phyloP scores from a whole-genome alignment of 2,797 vertebrate species.

The Oreortyx pictus region DNA sequence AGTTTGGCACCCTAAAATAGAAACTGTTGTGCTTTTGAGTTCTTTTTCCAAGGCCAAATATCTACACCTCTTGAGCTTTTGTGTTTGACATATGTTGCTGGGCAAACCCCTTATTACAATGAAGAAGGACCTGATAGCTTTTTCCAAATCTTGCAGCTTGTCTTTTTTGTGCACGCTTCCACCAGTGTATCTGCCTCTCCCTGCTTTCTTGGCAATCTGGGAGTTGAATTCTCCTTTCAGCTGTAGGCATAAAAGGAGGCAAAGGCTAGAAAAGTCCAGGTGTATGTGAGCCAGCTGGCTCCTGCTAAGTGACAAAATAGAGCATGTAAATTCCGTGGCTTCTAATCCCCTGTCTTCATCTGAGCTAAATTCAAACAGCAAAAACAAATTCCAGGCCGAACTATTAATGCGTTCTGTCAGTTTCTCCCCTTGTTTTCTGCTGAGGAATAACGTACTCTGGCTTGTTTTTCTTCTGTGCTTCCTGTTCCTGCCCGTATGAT shows the following conservation, averaged over 20 bases:
- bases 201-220: neutral
- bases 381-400: slow-evolving; percentile 46
- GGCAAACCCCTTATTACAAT: neutral
- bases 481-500: slow-evolving; percentile 60
- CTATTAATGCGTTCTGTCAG: slow-evolving; percentile 58
- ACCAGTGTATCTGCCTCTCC: neutral
- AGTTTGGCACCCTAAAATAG: neutral
- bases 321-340: neutral
- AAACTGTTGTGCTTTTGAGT: neutral
- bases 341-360: neutral
- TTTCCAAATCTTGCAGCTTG: neutral
- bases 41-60: neutral
- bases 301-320: neutral
- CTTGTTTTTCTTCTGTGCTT: slow-evolving; percentile 59
- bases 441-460: slow-evolving; percentile 29
- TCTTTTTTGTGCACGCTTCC: neutral
- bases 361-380: slow-evolving; percentile 29
- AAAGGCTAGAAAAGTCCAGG: neutral
- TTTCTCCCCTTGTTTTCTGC: slow-evolving; percentile 40
- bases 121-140: neutral
- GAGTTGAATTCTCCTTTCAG: neutral
- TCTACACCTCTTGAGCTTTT: neutral
- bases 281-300: neutral
- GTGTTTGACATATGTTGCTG: neutral
- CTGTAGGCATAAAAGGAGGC: neutral